Evolutionary conservation across 2,113 vertebrate genomes (phyloP).

Genomic region (Platysternon megacephalum): DNA sequence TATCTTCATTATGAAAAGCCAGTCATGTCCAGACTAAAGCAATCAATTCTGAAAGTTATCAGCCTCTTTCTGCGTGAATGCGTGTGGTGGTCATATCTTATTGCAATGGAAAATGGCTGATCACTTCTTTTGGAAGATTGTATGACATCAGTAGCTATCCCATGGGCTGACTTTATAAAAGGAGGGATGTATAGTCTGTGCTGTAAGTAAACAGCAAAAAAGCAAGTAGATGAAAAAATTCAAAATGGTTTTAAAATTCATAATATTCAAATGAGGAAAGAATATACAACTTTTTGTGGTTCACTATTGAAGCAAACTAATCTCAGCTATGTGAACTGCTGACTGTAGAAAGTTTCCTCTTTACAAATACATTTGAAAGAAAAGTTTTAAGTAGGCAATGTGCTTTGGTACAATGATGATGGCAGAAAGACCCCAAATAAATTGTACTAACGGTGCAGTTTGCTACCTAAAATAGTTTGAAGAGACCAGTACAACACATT

Average conservation of each 20-base stretch:
- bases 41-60: neutral
- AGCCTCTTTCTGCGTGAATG: neutral
- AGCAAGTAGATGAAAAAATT: neutral
- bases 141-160: neutral
- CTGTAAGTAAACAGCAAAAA: neutral
- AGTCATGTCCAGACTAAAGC: neutral
- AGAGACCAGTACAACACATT: neutral
- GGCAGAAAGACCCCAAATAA: neutral
- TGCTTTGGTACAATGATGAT: neutral
- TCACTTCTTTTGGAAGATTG: constrained; percentile 8
- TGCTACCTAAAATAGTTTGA: neutral
- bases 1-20: neutral
- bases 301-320: neutral
- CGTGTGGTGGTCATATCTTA: neutral
- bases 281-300: neutral
- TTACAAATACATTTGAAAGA: neutral
- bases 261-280: constrained; percentile 22
- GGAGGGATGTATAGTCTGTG: neutral
- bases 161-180: neutral
- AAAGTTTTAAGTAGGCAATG: neutral
- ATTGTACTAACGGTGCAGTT: neutral
- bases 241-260: neutral
- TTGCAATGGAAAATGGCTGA: neutral
- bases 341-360: neutral
- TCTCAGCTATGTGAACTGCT: neutral